Evolutionary conservation across 2,797 vertebrate genomes (phyloP).

Genomic region (Gastrophryne carolinensis): DNA sequence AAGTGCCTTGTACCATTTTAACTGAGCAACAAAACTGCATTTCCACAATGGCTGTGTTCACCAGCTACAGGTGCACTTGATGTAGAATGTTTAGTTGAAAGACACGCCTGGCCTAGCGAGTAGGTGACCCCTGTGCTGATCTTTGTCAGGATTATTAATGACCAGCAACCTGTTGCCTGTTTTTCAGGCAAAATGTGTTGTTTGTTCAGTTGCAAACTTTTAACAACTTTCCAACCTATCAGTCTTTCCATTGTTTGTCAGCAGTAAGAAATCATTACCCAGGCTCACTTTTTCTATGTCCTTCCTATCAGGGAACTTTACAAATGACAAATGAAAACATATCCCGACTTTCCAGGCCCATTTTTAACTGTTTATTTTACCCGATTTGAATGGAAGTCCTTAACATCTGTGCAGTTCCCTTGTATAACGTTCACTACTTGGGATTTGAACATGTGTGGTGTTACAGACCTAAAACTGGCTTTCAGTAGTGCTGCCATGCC

Average conservation of each 20-base stretch:
- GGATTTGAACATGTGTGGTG: too few species aligned
- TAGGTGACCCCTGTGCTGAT: not conserved
- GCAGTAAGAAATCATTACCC: conserved; percentile 22
- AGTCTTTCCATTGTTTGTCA: conserved; percentile 16
- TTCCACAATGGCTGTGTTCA: not conserved
- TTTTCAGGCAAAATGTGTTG: not conserved
- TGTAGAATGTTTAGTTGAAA: not conserved
- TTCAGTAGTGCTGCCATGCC: too few species aligned
- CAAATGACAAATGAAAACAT: conserved; percentile 31
- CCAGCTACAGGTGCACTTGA: not conserved
- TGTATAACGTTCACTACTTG: too few species aligned
- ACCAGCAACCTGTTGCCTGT: not conserved
- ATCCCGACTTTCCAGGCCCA: not conserved
- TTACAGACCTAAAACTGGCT: too few species aligned
- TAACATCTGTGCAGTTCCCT: not conserved
- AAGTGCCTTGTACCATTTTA: too few species aligned
- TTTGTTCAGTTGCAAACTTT: conserved; percentile 16
- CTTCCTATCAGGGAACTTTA: conserved; percentile 11
- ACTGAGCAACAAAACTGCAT: not conserved
- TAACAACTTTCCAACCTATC: conserved; percentile 8
- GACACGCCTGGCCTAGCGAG: not conserved
- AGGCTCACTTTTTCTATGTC: conserved; percentile 12
- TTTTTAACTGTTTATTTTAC: conserved; percentile 10
- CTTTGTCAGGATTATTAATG: not conserved
- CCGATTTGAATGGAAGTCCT: not conserved